Base-by-base conservation (phyloP, 2,888 invertebrate genomes). In the Leuctra nigra region DNA sequence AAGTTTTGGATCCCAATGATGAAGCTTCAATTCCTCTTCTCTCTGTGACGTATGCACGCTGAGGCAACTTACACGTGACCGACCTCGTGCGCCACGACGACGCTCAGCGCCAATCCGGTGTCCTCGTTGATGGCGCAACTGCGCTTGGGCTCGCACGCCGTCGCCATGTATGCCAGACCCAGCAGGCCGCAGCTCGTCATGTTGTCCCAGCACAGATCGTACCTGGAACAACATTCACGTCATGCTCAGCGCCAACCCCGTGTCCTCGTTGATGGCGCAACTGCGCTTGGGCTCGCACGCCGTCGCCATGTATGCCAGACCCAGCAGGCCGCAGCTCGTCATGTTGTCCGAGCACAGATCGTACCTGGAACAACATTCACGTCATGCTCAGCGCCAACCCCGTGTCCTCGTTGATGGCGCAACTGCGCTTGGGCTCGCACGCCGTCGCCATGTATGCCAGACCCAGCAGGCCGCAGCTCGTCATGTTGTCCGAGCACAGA, bases 121-220 rank as follows among this genome's bases (percentile, higher is more conserved):
- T 85, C 84, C 69, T 84, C 83, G 66, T 83, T 83, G 66, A 85
- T 80, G 62, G 79, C 81, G 69, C 84, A 84, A 56, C 80, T 77
- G 60, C 79, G 73, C 60, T 79, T 69, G 13, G 77, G 75, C 61
- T 80, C 79, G 68, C 84, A 85, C 68, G 83, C 80, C 4, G 80
- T 77, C 3, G 81, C 80, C 46, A 83, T 78, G 68, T 82, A 81
- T n/a, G 84, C 83, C 60, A 84, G 72, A 7, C 85, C 85, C 64
- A 83, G 72, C 4, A 83, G 78, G 58, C 75, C 77, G 65, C 79
- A 80, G 55, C 75, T 73, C 55, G 72, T 73, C 60, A 70, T 67
- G 59, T 75, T 73, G 39, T 62, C 62, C 13, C 75, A 72, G 63
- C 80, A 80, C 59, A 80, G 73, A 66, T 80, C 79, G 65, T 77